Evolutionary conservation across 1,140 invertebrate species (phyloP), one percentile per base, ranked within the genome.

Genomic region (Drosophila bocqueti): DNA sequence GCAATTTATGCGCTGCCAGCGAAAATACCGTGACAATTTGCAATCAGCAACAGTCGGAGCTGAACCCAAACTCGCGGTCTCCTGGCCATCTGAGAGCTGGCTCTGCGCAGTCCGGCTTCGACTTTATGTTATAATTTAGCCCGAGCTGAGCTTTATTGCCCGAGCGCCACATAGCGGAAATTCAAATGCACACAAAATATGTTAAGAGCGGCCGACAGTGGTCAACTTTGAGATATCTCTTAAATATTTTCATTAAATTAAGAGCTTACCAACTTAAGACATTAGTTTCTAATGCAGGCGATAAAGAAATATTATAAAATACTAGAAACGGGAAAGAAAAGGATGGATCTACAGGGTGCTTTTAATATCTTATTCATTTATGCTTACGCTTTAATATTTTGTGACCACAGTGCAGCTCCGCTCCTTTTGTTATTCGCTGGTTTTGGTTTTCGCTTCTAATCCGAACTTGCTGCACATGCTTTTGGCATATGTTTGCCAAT

Each of bases 21-120:
- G 69, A 90, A 89, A 87, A 89, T 89, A 90, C 85, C 86, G 86
- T 90, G 86, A 90, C 85, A 89, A 89, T 89, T 90, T 85, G 86
- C 85, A 85, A 90, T 89, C 85, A 89, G 85, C 84, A 49, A 68
- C 62, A 62, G 57, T 65, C 61, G 43, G 49, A 74, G 67, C 61
- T 75, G 58, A 72, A 49, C 29, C 66, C 47, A 42, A 49, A 15
- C 73, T 64, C 61, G 47, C 54, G 58, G 59, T 34, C 66, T 69
- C 59, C 38, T 60, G 54, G 46, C 54, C 67, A 72, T 40, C 66
- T 42, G 52, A 42, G 26, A 21, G 36, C 57, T 24, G 16, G 21
- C 58, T 16, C 31, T 34, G 36, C 69, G 50, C 38, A 60, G 52
- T 50, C 54, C 40, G 9, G 16, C 46, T 45, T 45, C 40, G 45